Base-by-base conservation (phyloP, 1,140 invertebrate species). In the Philotrypesis tridentata region DNA sequence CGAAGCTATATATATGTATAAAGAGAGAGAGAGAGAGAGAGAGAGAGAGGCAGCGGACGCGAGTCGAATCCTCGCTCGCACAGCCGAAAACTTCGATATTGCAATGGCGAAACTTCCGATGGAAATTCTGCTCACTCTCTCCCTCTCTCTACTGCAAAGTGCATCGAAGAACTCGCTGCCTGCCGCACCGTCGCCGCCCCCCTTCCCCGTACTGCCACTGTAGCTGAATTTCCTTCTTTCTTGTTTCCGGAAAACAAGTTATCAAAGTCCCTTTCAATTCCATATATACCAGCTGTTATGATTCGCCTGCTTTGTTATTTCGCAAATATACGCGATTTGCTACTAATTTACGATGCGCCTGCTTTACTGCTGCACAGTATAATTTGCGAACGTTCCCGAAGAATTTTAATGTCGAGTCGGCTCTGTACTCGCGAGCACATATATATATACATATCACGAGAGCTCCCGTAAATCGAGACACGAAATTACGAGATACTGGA, bases 71-170 rank as follows among this genome's bases (percentile, higher is more conserved):
- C 27, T 67, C 33, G 12, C 40, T 55, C 48, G 17, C 48, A 12
- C 17, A 60, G 60, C 73, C 72, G 63, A 81, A 75, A 81, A 75
- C 72, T 75, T 75, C 37, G 40, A 75, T 67, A 75, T 75, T 65
- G 63, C 79, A 74, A 60, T 68, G 71, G 70, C 31, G 21, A 76
- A 80, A 80, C 68, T 72, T 80, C 33, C 33, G 17, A 73, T 55
- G 48, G 31, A 71, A 71, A 43, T 70, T 77, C 37, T 55, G 21
- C 37, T 60, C 55, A 11, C 72, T 31, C 25, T 17, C 43, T n/a
- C n/a, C n/a, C n/a, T n/a, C n/a, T n/a, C n/a, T 43, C 40, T 43
- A 2, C 31, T n/a, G 14, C 55, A 21, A 27, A 74, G 23, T 74
- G 29, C 72, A 37, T 65, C 60, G 74, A 55, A 31, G 11, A 61